Conservation (phyloP, 2,888 invertebrate species). For the Lycophotia porphyrea region DNA sequence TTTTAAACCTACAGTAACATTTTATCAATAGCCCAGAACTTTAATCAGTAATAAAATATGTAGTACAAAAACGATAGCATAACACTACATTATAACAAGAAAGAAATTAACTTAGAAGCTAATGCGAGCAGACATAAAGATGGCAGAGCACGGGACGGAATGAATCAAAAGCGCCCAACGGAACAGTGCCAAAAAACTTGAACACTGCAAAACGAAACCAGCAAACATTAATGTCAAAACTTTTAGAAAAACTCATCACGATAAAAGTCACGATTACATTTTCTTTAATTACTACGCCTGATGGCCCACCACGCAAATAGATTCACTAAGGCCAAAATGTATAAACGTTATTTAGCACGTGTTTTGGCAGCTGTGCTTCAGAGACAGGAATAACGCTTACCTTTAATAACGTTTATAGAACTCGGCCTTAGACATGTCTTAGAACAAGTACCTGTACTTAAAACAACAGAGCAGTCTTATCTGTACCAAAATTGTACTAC, state of each 20-base stretch:
- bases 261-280: slow-evolving; percentile 13
- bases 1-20: not conserved
- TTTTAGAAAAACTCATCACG: slow-evolving; percentile 35
- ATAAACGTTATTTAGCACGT: not conserved
- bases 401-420: not conserved
- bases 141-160: slow-evolving; percentile 30
- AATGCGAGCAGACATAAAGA: slow-evolving; percentile 33
- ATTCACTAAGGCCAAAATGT: not conserved
- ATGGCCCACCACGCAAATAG: not conserved
- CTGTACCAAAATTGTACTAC: not conserved
- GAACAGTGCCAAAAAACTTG: slow-evolving; percentile 68
- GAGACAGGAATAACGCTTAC: not conserved
- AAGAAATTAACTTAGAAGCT: slow-evolving; percentile 22
- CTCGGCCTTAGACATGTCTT: not conserved
- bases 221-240: slow-evolving; percentile 42
- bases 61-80: not conserved
- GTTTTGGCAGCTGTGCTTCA: not conserved
- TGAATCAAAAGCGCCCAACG: slow-evolving; percentile 63
- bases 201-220: slow-evolving; percentile 35
- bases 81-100: not conserved
- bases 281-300: slow-evolving; percentile 24
- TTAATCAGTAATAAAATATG: not conserved
- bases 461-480: not conserved
- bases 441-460: not conserved
- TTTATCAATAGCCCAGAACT: not conserved